Evolutionary conservation across 2,888 invertebrate genomes (phyloP).

Genomic region (Metalampra italica): DNA sequence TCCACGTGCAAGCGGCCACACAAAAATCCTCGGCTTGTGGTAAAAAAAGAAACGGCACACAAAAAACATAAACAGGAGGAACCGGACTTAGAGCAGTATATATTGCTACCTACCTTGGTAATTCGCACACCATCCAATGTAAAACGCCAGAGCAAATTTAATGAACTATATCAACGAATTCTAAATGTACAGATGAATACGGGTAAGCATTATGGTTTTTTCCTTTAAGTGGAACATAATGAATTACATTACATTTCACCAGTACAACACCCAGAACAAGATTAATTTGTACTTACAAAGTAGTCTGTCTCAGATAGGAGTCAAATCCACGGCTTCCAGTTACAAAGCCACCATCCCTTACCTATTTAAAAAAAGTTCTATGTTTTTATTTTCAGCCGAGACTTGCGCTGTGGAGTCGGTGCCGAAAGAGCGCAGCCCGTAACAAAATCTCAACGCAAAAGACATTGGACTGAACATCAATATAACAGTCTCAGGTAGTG

Average conservation of each 20-base stretch:
- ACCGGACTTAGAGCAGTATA: constrained; percentile 61
- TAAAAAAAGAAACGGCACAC: constrained; percentile 51
- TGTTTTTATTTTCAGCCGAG: constrained; percentile 32
- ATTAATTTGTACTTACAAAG: no score
- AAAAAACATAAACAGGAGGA: constrained; percentile 47
- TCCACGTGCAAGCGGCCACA: constrained; percentile 29
- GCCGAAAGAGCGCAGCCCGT: constrained; percentile 3
- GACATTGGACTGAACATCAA: constrained; percentile 59
- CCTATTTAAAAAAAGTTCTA: no score
- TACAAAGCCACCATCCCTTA: no score
- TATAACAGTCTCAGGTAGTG: constrained; percentile 38
- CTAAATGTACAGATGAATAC: constrained; percentile 50
- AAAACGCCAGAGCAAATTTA: constrained; percentile 65
- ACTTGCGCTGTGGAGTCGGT: constrained; percentile 16
- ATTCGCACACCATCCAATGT: constrained; percentile 66
- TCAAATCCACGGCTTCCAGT: no score
- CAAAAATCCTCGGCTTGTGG: constrained; percentile 48
- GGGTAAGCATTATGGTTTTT: constrained; percentile 24
- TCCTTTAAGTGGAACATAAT: no score
- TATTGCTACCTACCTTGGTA: constrained; percentile 63
- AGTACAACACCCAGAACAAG: no score
- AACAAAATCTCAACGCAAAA: constrained; percentile 30
- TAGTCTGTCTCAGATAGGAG: no score
- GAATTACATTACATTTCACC: no score
- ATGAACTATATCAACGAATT: constrained; percentile 65